Percentiles rank a stretch among this genome's conserved stretches.
Evolutionary conservation across 2,797 vertebrate species (phyloP).

Genomic region (Xiphophorus birchmanni): DNA sequence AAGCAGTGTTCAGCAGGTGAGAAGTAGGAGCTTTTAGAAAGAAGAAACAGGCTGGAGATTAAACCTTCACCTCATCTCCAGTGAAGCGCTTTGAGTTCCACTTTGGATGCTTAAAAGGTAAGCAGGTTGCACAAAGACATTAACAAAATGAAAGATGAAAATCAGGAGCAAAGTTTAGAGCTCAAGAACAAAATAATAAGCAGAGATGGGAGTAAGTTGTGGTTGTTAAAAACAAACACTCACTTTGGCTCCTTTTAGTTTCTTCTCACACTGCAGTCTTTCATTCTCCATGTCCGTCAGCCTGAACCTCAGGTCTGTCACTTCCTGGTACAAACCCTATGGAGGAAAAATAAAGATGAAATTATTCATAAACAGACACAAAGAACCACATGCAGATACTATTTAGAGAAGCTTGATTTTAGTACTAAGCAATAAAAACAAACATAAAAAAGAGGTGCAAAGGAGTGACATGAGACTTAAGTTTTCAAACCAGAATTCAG

Average conservation of each 20-base stretch:
- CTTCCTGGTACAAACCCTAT: constrained; percentile 91
- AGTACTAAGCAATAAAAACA: background rate
- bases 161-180: background rate
- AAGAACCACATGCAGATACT: background rate
- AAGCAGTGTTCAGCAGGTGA: constrained; percentile 56
- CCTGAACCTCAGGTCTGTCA: constrained; percentile 87
- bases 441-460: no score
- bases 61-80: constrained; percentile 66
- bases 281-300: constrained; percentile 90
- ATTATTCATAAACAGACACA: constrained; percentile 33
- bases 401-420: background rate
- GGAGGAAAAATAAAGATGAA: constrained; percentile 38
- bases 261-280: constrained; percentile 90
- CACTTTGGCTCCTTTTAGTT: constrained; percentile 89
- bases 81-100: constrained; percentile 46
- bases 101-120: constrained; percentile 56
- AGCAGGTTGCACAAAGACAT: constrained; percentile 41
- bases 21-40: constrained; percentile 56
- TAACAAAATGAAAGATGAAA: constrained; percentile 28
- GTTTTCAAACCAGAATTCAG: no score
- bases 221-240: constrained; percentile 54
- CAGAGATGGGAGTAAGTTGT: constrained; percentile 6
- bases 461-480: no score
- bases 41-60: constrained; percentile 42
- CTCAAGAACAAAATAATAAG: constrained; percentile 1